Evolutionary conservation across 1,140 invertebrate species (phyloP), one percentile per base, ranked within the genome.

Genomic region (Psilanteris sp.): DNA sequence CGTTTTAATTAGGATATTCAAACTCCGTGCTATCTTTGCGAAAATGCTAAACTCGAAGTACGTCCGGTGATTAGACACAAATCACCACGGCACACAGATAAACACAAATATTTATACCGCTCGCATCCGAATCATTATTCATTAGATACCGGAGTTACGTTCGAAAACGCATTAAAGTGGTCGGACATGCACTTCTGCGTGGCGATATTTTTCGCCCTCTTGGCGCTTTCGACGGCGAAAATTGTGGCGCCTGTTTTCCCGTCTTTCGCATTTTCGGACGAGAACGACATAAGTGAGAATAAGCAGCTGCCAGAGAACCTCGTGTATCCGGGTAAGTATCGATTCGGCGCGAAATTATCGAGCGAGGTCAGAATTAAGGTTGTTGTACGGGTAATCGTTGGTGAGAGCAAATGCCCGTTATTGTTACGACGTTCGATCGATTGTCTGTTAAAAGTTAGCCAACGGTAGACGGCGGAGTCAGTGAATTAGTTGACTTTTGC

Each of bases 321-420:
- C 37, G 61, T 66, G 48, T 66, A 44, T 54, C 61, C 61, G 29
- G 61, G 61, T 66, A 46, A 66, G 61, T 46, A 54, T 54, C 61
- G 61, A 66, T 54, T 66, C 48, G 37, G 36, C 37, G 61, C 24
- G 36, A 27, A 44, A 44, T 68, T 57, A 50, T 67, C 41, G 41
- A 67, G 22, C 50, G 27, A 4, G 36, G 24, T 13, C 36, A 2
- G 18, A 44, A 34, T 54, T 54, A 24, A 29, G 34, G 43, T 41
- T 62, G 44, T 43, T 52, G 61, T 26, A 11, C n/a, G 11, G 14
- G 39, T 41, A 55, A 37, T 31, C 61, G 57, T 0, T 8, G 7
- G 29, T 3, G 24, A 26, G 4, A 7, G 8, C 1, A 26, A 14
- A 20, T 2, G 10, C 10, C 11, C 8, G 10, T 43, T 43, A 31